Evolutionary conservation across 2,113 vertebrate genomes (phyloP).

Genomic region (Aplodontia rufa): DNA sequence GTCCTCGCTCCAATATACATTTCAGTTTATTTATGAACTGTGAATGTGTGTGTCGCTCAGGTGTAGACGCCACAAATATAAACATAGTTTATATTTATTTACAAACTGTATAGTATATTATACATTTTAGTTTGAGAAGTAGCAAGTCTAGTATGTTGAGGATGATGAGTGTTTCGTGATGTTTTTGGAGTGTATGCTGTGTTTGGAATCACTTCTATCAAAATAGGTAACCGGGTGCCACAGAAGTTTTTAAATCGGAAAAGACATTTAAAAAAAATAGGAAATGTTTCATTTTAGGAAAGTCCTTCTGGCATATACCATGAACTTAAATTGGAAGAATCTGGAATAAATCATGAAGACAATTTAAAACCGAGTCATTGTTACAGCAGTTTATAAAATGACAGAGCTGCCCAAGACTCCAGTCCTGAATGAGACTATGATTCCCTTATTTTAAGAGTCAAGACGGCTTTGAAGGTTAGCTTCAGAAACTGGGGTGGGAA

Average conservation of each 20-base stretch:
- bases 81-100: too few relatives aligned
- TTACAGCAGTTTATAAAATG: neutral
- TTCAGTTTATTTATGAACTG: too few relatives aligned
- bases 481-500: neutral
- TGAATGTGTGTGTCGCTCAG: too few relatives aligned
- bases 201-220: neutral
- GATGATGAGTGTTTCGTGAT: neutral
- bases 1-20: neutral
- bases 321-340: neutral
- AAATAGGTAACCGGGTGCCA: neutral
- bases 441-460: neutral
- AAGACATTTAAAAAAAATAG: neutral
- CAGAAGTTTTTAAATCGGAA: conserved; percentile 11
- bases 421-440: neutral
- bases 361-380: neutral
- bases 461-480: neutral
- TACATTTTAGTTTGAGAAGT: neutral
- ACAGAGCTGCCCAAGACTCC: neutral
- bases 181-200: neutral
- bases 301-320: neutral
- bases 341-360: neutral
- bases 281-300: conserved; percentile 19
- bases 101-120: too few relatives aligned
- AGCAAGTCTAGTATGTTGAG: neutral
- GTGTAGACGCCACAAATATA: too few relatives aligned